Evolutionary conservation across 2,888 invertebrate species (phyloP).

Genomic region (Galerucella calmariensis): DNA sequence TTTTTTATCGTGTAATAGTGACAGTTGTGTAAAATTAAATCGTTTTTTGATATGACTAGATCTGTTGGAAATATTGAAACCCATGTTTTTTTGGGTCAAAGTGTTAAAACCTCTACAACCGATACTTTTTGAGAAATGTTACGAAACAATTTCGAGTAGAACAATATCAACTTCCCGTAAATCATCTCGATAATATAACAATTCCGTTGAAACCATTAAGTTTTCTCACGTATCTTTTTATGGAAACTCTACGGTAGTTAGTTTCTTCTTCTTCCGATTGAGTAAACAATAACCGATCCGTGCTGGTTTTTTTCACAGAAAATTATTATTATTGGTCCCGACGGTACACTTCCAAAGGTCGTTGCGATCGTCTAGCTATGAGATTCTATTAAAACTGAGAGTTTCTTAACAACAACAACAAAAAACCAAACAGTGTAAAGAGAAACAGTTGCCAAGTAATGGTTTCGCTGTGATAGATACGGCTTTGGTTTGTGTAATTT

Average conservation of each 20-base stretch:
- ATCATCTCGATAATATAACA: conserved; percentile 8
- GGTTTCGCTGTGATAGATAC: background rate
- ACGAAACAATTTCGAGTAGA: background rate
- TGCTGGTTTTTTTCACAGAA: conserved; percentile 20
- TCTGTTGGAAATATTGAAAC: no score
- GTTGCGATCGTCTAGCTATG: conserved; percentile 15
- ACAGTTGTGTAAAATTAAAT: no score
- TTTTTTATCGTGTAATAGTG: no score
- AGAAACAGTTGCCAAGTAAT: no score
- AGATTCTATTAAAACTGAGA: conserved; percentile 16
- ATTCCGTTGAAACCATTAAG: conserved; percentile 14
- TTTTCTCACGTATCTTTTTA: conserved; percentile 29
- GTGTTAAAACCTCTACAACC: background rate
- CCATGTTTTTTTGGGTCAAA: background rate
- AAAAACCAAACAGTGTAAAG: background rate
- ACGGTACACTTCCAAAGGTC: conserved; percentile 22
- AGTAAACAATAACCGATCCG: conserved; percentile 25
- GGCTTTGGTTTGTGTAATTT: background rate
- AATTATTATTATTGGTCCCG: conserved; percentile 27
- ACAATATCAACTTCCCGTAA: background rate
- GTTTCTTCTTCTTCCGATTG: conserved; percentile 26
- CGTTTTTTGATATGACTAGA: no score
- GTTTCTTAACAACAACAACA: conserved; percentile 8
- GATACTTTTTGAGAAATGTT: background rate
- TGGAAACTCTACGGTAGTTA: conserved; percentile 18